Evolutionary conservation across 2,888 invertebrate genomes (phyloP).

Genomic region (Drosophila aldrichi): DNA sequence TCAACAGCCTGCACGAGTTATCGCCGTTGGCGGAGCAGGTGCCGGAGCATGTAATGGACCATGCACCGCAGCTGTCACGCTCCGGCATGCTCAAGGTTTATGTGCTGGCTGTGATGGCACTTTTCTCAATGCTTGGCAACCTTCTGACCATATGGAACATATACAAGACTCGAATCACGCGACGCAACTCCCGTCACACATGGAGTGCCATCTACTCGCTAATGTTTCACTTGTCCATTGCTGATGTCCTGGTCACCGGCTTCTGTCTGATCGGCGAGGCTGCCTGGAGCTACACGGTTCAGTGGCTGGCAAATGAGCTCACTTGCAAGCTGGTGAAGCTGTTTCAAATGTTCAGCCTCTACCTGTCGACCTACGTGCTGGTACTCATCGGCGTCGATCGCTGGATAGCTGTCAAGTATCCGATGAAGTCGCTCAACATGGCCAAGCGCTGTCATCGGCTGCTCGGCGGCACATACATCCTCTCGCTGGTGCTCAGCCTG

Average conservation of each 20-base stretch:
- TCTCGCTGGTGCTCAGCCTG: constrained; percentile 90
- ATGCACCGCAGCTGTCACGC: constrained; percentile 89
- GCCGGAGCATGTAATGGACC: constrained; percentile 85
- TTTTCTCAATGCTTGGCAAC: constrained; percentile 91
- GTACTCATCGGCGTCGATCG: constrained; percentile 93
- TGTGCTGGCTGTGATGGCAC: constrained; percentile 89
- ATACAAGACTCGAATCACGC: constrained; percentile 87
- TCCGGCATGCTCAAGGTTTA: constrained; percentile 89
- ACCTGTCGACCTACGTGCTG: constrained; percentile 92
- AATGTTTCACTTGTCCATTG: constrained; percentile 92
- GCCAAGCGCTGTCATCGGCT: constrained; percentile 89
- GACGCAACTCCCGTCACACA: constrained; percentile 87
- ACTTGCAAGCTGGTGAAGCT: constrained; percentile 93
- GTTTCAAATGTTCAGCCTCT: constrained; percentile 92
- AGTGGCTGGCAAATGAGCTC: constrained; percentile 92
- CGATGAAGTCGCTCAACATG: constrained; percentile 90
- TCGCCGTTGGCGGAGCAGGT: constrained; percentile 64
- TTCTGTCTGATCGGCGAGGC: constrained; percentile 94
- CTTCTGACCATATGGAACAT: constrained; percentile 92
- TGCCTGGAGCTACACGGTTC: constrained; percentile 92
- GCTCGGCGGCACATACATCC: constrained; percentile 89
- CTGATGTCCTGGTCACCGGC: constrained; percentile 92
- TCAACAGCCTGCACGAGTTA: constrained; percentile 53
- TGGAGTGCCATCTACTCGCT: constrained; percentile 91
- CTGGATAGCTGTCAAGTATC: constrained; percentile 92